A percentile compares a stretch with the other conserved stretches of the same genome.
These are phyloP conservation scores for Germaria angustata DNA, from an alignment of 2,888 invertebrate species.

Conservation along the genomic window DNA sequence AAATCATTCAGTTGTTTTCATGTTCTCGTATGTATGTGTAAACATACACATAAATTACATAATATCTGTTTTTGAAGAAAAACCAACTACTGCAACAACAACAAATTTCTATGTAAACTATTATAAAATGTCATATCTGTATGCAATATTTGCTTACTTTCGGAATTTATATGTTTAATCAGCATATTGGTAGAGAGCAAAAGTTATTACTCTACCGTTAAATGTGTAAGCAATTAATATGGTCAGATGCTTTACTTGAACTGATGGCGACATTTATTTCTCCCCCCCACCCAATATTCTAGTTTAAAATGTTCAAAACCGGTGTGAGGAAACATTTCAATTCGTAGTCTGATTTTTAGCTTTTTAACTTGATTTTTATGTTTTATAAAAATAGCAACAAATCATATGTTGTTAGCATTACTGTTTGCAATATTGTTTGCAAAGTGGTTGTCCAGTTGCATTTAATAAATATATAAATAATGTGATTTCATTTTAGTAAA, in stretches of 20 bases:
- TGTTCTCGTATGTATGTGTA: neutral
- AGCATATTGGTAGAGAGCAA: neutral
- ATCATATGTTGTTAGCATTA: neutral
- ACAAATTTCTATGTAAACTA: constrained; percentile 30
- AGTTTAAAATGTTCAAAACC: neutral
- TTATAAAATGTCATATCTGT: constrained; percentile 40
- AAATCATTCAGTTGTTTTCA: constrained; percentile 19
- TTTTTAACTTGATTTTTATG: too few species aligned
- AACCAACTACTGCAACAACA: neutral
- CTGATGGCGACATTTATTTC: neutral
- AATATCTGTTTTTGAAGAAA: neutral
- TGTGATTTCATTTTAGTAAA: neutral
- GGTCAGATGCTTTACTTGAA: too few species aligned
- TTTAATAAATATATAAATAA: constrained; percentile 21
- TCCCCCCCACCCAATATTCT: neutral
- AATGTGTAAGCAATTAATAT: too few species aligned
- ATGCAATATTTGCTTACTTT: constrained; percentile 6
- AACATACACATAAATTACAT: neutral
- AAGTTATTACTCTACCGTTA: neutral
- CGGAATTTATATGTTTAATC: neutral
- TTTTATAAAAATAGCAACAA: neutral
- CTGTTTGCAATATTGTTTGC: neutral
- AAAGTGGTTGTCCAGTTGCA: neutral
- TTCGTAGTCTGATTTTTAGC: too few species aligned
- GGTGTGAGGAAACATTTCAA: too few species aligned